Evolutionary conservation across 2,113 vertebrate species (phyloP).

Genomic region (Petrocephalus microphthalmus): DNA sequence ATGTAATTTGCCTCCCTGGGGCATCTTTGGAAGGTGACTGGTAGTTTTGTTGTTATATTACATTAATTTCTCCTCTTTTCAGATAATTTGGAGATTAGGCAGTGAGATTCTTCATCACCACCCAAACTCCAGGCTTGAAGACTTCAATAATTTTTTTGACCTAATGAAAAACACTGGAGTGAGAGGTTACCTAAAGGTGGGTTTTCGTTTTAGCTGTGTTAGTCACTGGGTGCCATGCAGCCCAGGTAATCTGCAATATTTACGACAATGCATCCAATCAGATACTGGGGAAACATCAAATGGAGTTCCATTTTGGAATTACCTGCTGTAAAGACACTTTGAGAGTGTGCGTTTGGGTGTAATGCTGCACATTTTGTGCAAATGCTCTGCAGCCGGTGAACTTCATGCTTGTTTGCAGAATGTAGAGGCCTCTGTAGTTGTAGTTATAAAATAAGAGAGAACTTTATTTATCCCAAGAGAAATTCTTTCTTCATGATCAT

Average conservation of each 20-base stretch:
- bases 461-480: too few species aligned
- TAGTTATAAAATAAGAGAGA: too few species aligned
- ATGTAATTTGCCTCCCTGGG: not conserved
- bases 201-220: not conserved
- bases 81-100: slow-evolving; percentile 80
- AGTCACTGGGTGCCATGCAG: not conserved
- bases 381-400: not conserved
- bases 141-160: slow-evolving; percentile 73
- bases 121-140: slow-evolving; percentile 62
- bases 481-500: too few species aligned
- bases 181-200: slow-evolving; percentile 74
- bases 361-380: not conserved
- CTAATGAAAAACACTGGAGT: slow-evolving; percentile 77
- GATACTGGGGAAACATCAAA: not conserved
- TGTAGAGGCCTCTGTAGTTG: not conserved
- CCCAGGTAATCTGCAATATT: not conserved
- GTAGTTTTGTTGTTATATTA: not conserved
- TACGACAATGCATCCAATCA: not conserved
- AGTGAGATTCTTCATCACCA: slow-evolving; percentile 78
- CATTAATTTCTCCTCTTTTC: not conserved
- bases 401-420: not conserved
- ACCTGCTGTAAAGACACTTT: not conserved
- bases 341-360: not conserved
- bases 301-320: not conserved
- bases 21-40: not conserved